Evolutionary conservation across 2,113 vertebrate genomes (phyloP).

Genomic region (Syngnathus scovelli): DNA sequence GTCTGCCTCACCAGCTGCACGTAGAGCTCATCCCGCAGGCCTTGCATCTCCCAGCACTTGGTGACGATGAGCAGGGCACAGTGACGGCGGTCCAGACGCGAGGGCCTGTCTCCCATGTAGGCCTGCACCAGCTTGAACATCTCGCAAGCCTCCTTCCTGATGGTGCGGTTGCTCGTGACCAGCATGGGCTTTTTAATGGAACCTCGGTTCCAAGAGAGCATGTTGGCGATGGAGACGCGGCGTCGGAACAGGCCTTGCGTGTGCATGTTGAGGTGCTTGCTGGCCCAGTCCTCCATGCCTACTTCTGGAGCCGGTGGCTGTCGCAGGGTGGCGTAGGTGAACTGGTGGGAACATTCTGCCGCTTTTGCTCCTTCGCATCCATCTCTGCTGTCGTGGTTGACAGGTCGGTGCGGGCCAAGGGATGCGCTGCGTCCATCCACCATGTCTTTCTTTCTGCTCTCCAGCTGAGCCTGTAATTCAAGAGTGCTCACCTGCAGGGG

Average conservation of each 20-base stretch:
- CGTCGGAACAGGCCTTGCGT: slow-evolving; percentile 86
- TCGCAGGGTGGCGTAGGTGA: slow-evolving; percentile 74
- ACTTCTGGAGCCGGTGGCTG: slow-evolving; percentile 76
- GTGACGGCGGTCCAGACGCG: slow-evolving; percentile 78
- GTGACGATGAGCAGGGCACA: slow-evolving; percentile 77
- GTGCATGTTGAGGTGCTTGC: slow-evolving; percentile 90
- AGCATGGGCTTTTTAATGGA: slow-evolving; percentile 91
- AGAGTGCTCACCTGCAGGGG: slow-evolving; percentile 64
- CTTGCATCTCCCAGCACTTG: slow-evolving; percentile 86
- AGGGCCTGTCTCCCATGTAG: slow-evolving; percentile 88
- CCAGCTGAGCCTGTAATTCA: slow-evolving; percentile 68
- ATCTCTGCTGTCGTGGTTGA: slow-evolving; percentile 49
- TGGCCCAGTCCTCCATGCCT: slow-evolving; percentile 88
- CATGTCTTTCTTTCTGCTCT: slow-evolving; percentile 63
- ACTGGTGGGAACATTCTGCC: slow-evolving; percentile 58
- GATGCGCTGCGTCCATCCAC: slow-evolving; percentile 50
- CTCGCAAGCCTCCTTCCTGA: slow-evolving; percentile 86
- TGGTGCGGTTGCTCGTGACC: slow-evolving; percentile 79
- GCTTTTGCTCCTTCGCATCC: slow-evolving; percentile 35
- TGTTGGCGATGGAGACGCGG: slow-evolving; percentile 84
- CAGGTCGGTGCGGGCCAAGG: slow-evolving; percentile 57
- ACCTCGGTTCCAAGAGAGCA: slow-evolving; percentile 85
- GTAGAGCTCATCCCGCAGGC: slow-evolving; percentile 83
- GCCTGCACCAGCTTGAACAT: slow-evolving; percentile 89
- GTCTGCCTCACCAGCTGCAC: slow-evolving; percentile 86